phyloP scores from a whole-genome alignment of 1,140 invertebrate species.

The Pectinophora gossypiella region DNA sequence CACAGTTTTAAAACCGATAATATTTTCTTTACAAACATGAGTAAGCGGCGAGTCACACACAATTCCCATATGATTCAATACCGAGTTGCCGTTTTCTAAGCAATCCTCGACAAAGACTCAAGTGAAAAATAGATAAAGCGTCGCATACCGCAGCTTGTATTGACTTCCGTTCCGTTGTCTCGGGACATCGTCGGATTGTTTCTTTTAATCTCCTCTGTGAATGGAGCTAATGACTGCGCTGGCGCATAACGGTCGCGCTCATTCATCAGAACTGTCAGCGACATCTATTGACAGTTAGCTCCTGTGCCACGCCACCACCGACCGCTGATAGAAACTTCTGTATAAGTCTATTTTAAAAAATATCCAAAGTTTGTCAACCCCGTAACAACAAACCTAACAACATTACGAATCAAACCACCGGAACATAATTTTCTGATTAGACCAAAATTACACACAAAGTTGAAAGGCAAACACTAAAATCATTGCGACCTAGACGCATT shows the following conservation, averaged over 20 bases:
- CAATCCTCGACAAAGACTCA: conserved; percentile 4
- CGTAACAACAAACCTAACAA: no score
- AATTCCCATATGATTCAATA: conserved; percentile 1
- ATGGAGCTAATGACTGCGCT: conserved; percentile 60
- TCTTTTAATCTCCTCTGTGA: conserved; percentile 60
- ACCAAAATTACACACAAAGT: no score
- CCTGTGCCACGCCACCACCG: conserved; percentile 49
- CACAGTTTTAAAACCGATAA: no score
- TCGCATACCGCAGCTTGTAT: conserved; percentile 40
- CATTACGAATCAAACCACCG: no score
- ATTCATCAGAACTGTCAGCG: conserved; percentile 70
- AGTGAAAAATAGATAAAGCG: conserved; percentile 31
- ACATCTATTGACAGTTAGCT: conserved; percentile 69
- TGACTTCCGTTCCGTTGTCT: conserved; percentile 56
- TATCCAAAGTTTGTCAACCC: no score
- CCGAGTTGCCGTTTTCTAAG: background rate
- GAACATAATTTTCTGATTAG: no score
- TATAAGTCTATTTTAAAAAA: no score
- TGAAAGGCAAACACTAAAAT: background rate
- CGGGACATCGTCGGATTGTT: conserved; percentile 48
- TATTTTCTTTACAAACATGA: no score
- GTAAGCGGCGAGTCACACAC: background rate
- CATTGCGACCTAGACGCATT: background rate
- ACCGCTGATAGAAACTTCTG: background rate
- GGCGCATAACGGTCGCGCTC: conserved; percentile 60